Base-by-base conservation (phyloP, 2,113 vertebrate species). In the Caranx melampygus region DNA sequence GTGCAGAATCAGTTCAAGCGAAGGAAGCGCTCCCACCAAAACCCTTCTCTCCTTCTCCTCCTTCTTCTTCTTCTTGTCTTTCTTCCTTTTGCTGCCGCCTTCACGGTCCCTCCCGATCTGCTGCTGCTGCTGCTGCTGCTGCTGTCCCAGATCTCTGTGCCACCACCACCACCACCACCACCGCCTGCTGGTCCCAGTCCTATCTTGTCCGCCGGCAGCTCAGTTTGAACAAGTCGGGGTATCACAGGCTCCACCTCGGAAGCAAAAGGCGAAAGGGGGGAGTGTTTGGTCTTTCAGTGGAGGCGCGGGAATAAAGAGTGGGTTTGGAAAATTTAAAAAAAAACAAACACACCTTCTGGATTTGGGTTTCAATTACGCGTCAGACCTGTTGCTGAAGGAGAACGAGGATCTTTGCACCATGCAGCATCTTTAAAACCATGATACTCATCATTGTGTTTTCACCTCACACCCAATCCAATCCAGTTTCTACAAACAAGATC, bases 171-270 rank as follows among this genome's bases (percentile, higher is more conserved):
- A 71, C 40, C 72, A 69, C 70, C 72, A 71, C 40, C 72, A 69
- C 70, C 72, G 73, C 40, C 72, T 79, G 77, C 65, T 63, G 83
- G 55, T 81, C 78, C 87, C 72, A 57, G 68, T 89, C 81, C 66
- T 40, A 42, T 79, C 81, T 70, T 62, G 64, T 78, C 79, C 75
- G 12, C 79, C 72, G 79, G 77, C 68, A 67, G 57, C 69, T 77
- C 77, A 71, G 57, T 81, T 83, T 51, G 83, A 69, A 83, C 84
- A 84, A 90, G 79, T 88, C 85, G 82, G 89, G 84, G 78, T 82
- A 33, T 85, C 91, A 88, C 91, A 88, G 80, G 89, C 93, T 94
- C 92, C 93, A 92, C 93, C 93, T 94, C 87, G 88, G 87, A 91
- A 87, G 88, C 69, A 87, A 81, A 68, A 75, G 52, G 77, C 55